Conservation (phyloP, 2,888 invertebrate genomes). For the Drosophila paucipuncta region DNA sequence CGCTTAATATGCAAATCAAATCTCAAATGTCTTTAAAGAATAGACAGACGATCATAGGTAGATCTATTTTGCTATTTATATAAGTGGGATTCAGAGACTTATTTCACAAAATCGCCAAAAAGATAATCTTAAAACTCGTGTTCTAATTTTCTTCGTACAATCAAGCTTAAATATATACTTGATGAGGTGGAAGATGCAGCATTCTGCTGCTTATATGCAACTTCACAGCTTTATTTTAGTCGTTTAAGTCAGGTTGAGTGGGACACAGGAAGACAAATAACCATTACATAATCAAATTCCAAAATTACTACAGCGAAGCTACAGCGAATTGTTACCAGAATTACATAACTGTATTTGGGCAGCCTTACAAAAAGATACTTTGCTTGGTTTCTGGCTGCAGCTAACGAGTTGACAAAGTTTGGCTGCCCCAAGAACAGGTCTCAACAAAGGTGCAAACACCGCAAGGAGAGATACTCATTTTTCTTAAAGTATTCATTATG, state of each 20-base stretch:
- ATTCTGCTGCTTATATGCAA: not conserved
- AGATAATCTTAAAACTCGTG: not conserved
- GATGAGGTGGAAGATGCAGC: not conserved
- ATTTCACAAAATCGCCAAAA: not conserved
- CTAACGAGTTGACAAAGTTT: constrained; percentile 4
- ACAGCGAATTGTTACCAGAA: constrained; percentile 1
- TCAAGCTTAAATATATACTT: not conserved
- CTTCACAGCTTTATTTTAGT: not conserved
- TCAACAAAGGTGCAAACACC: not conserved
- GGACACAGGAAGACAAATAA: constrained; percentile 2
- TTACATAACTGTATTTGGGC: constrained; percentile 4
- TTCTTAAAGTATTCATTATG: constrained; percentile 1
- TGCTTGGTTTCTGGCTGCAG: not conserved
- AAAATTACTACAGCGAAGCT: not conserved
- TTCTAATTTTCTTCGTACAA: not conserved
- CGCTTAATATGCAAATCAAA: not conserved
- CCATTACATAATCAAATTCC: not conserved
- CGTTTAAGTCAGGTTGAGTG: not conserved
- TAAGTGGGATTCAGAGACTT: not conserved
- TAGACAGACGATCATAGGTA: not conserved
- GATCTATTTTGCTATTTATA: not conserved
- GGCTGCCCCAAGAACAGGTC: constrained; percentile 7
- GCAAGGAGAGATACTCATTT: constrained; percentile 3
- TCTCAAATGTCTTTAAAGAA: not conserved
- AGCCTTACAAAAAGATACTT: not conserved